Evolutionary conservation across 1,140 invertebrate genomes (phyloP).

Genomic region (Scaptodrosophila lebanonensis): DNA sequence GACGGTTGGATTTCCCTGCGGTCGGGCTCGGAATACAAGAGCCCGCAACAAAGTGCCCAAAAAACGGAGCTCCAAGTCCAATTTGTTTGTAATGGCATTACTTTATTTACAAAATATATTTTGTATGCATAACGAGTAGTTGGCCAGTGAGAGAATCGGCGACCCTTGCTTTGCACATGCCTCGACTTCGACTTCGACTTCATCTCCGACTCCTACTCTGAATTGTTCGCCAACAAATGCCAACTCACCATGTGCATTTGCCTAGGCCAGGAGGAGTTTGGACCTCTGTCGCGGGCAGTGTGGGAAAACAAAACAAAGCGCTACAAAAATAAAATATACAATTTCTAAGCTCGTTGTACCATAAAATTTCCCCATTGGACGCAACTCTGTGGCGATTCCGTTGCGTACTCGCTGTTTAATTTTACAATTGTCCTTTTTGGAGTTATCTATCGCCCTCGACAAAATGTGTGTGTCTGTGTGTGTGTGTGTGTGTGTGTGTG

Average conservation of each 20-base stretch:
- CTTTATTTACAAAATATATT: slow-evolving; percentile 75
- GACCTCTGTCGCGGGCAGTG: too few relatives aligned
- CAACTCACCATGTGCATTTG: too few relatives aligned
- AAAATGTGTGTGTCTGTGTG: not conserved
- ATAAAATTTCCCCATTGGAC: slow-evolving; percentile 72
- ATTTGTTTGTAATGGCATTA: slow-evolving; percentile 75
- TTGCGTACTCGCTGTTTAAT: slow-evolving; percentile 70
- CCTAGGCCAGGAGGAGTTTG: too few relatives aligned
- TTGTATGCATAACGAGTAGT: slow-evolving; percentile 73
- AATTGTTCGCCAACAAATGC: too few relatives aligned
- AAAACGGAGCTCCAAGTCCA: slow-evolving; percentile 68
- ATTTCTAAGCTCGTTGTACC: slow-evolving; percentile 69
- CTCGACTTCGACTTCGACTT: too few relatives aligned
- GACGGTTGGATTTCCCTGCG: slow-evolving; percentile 50
- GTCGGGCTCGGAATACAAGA: slow-evolving; percentile 23
- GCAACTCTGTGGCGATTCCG: slow-evolving; percentile 38
- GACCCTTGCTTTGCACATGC: not conserved
- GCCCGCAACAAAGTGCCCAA: slow-evolving; percentile 40
- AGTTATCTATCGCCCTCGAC: slow-evolving; percentile 14
- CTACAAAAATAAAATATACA: slow-evolving; percentile 35
- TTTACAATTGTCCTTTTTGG: slow-evolving; percentile 70
- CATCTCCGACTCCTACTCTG: too few relatives aligned
- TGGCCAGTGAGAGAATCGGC: too few relatives aligned
- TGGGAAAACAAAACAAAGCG: slow-evolving; percentile 18
- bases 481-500: not conserved